These are phyloP conservation scores for Mimachlamys varia DNA, from an alignment of 2,888 invertebrate genomes.

Conservation along the genomic window DNA sequence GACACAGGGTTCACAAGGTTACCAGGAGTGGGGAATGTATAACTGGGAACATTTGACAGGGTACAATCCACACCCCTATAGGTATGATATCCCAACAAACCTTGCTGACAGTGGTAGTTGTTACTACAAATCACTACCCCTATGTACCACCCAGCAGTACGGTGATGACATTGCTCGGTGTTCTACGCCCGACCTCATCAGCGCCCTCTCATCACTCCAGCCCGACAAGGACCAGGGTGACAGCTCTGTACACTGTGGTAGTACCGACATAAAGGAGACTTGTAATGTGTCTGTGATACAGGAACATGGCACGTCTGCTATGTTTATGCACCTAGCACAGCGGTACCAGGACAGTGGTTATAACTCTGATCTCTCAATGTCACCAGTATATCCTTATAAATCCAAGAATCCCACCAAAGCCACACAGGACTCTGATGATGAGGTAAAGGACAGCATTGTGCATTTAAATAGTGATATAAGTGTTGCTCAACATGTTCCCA, in stretches of 20 bases:
- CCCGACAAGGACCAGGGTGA: conserved; percentile 53
- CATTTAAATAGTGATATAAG: neutral
- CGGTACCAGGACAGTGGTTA: conserved; percentile 65
- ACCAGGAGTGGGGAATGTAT: conserved; percentile 9
- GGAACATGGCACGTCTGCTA: conserved; percentile 34
- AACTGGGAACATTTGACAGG: conserved; percentile 12
- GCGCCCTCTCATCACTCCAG: conserved; percentile 62
- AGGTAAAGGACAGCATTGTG: neutral
- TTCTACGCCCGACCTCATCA: conserved; percentile 65
- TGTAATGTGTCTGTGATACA: conserved; percentile 43
- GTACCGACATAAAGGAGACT: neutral
- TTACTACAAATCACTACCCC: conserved; percentile 13
- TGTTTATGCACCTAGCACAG: conserved; percentile 49
- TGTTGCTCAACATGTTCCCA: neutral
- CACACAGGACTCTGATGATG: neutral
- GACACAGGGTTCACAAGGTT: neutral
- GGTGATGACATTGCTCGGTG: conserved; percentile 59
- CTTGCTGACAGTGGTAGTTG: neutral
- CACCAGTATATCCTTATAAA: conserved; percentile 58
- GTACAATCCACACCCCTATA: neutral
- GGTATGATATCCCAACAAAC: neutral
- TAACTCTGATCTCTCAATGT: conserved; percentile 62
- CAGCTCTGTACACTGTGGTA: conserved; percentile 41
- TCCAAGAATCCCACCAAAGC: conserved; percentile 37
- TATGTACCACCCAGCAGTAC: neutral